Evolutionary conservation across 1,140 invertebrate genomes (phyloP), one percentile per base, ranked within the genome.

Genomic region (Chironomus striatipennis): DNA sequence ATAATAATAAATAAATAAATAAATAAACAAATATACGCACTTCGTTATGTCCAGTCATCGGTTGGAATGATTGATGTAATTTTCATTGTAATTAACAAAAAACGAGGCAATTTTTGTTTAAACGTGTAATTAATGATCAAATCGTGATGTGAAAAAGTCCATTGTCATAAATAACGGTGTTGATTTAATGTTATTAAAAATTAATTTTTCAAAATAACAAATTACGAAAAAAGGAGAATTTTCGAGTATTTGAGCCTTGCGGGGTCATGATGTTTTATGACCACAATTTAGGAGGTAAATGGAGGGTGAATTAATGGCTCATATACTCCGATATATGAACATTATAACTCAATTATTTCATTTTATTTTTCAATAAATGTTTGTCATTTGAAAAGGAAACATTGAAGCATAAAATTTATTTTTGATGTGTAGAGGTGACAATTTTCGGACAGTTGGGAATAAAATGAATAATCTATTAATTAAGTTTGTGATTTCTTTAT

Each of bases 161-260:
- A 57, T 57, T 57, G 47, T 57, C 47, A 57, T 57, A 57, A 12
- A 57, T 57, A 57, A 57, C 47, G n/a, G 47, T 57, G 47, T 57
- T 57, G 47, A 57, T 57, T 57, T 57, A 57, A 57, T 57, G 47
- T 57, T 57, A 57, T 57, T 57, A 57, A 57, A 57, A 57, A 57
- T 57, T 57, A 57, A 57, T 57, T 57, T 57, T 57, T 57, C 47
- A 57, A 12, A 57, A 57, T 34, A 34, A 34, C 24, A 34, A 34
- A 34, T 34, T 34, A 34, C 24, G 24, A 34, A 34, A 34, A n/a
- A 34, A 34, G 24, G 24, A 34, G 24, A 34, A 34, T 2, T 34
- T 34, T 34, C n/a, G 24, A 34, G 24, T 34, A 34, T 34, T 2
- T 34, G 24, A 34, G 24, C 24, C 24, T 34, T n/a, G n/a, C 12